Evolutionary conservation across 2,888 invertebrate genomes (phyloP).

Genomic region (Strigamia crassipes): DNA sequence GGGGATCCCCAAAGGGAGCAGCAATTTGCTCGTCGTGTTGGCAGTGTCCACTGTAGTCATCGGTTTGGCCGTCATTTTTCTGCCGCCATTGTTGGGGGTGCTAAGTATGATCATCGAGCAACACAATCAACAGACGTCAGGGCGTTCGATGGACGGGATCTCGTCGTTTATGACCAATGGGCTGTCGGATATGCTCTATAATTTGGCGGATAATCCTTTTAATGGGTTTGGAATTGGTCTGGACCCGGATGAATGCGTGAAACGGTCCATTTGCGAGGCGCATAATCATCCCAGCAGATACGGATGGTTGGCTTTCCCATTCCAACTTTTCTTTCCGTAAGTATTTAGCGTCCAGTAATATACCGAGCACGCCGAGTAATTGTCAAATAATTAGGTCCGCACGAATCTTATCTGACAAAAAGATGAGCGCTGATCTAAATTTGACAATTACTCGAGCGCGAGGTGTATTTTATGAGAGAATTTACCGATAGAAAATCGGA

Average conservation of each 20-base stretch:
- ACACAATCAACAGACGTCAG: background rate
- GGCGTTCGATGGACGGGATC: constrained; percentile 26
- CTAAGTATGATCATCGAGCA: constrained; percentile 47
- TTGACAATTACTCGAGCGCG: too few species aligned
- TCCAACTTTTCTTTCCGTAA: constrained; percentile 56
- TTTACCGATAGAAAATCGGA: too few species aligned
- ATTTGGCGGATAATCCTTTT: constrained; percentile 50
- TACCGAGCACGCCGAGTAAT: too few species aligned
- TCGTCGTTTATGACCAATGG: constrained; percentile 46
- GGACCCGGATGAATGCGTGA: constrained; percentile 55
- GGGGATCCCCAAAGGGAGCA: constrained; percentile 48
- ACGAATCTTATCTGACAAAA: too few species aligned
- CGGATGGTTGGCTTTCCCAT: constrained; percentile 54
- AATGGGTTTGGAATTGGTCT: constrained; percentile 53
- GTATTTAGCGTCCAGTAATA: too few species aligned
- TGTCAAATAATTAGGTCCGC: too few species aligned
- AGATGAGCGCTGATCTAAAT: too few species aligned
- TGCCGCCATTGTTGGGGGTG: constrained; percentile 49
- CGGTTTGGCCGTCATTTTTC: constrained; percentile 51
- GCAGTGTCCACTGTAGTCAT: constrained; percentile 50
- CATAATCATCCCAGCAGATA: constrained; percentile 56
- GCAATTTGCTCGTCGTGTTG: constrained; percentile 49
- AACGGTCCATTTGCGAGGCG: constrained; percentile 56
- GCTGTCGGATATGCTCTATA: constrained; percentile 49
- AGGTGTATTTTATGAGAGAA: too few species aligned